A percentile compares a stretch with the other conserved stretches of the same genome.
These are phyloP conservation scores for Cotesia glomerata DNA, from an alignment of 1,140 invertebrate species.

Conservation along the genomic window DNA sequence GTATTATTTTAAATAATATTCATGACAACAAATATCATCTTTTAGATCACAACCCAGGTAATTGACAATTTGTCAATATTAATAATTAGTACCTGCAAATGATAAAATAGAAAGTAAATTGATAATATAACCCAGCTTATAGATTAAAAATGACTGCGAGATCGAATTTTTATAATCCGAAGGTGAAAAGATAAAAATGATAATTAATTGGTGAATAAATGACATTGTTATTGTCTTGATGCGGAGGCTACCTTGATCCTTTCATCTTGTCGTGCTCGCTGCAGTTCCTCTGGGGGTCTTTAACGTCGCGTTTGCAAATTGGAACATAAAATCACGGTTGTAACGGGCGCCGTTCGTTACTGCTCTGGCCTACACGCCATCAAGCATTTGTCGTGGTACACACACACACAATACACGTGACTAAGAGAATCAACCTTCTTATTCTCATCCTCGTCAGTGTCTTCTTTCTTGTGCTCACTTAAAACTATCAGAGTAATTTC, in stretches of 20 bases:
- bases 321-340: slow-evolving; percentile 58
- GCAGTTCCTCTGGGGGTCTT: slow-evolving; percentile 35
- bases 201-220: no score
- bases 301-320: slow-evolving; percentile 59
- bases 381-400: slow-evolving; percentile 5
- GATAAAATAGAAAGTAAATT: no score
- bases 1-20: no score
- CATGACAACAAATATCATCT: no score
- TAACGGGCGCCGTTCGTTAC: slow-evolving; percentile 54
- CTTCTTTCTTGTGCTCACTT: background rate
- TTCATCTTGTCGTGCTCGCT: no score
- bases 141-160: no score
- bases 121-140: no score
- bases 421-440: slow-evolving; percentile 7
- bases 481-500: background rate
- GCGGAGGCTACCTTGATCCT: slow-evolving; percentile 40
- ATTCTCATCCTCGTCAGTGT: slow-evolving; percentile 14
- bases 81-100: no score
- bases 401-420: slow-evolving; percentile 2
- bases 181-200: no score
- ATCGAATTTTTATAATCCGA: no score
- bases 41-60: no score
- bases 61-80: no score
- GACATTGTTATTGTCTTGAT: slow-evolving; percentile 6
- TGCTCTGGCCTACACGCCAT: slow-evolving; percentile 45